Base-by-base conservation (phyloP, 1,140 invertebrate species). In the Zaprionus inermis region DNA sequence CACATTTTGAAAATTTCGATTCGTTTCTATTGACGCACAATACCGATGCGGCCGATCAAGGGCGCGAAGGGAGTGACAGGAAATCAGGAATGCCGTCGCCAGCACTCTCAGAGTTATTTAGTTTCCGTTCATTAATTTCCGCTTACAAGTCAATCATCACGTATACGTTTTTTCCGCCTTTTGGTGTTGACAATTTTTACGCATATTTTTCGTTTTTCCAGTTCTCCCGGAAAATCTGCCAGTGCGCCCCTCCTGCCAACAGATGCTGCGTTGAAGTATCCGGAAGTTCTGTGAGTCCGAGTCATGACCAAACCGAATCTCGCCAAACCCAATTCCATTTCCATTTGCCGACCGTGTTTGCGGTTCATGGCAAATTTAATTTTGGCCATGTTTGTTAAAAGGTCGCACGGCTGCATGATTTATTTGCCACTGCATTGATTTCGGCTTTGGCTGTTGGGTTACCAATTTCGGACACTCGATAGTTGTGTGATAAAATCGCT, bases 101-200 rank as follows among this genome's bases (percentile, higher is more conserved):
- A 36, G 14, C 65, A 65, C 24, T 72, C 24, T 61, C 24, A 69
- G 65, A 56, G 55, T 73, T 78, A 83, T 86, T 79, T 83, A 89
- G 79, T 89, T 86, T 86, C 83, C 83, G 77, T 83, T 80, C 79
- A 89, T 86, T 86, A 86, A 89, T 86, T 86, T 86, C 83, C 83
- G 79, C 57, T 86, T 77, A 79, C 84, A 83, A 75, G 77, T 86
- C 84, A 88, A 86, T 86, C 84, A 80, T 77, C 66, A 66, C 54
- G 58, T 73, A 3, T 57, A 34, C 12, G 20, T 36, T n/a, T 34
- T 14, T 11, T 44, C 2, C 41, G 12, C 34, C 34, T 55, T 71
- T 72, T 59, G 20, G 18, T 18, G 54, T 38, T 55, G 73, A 69
- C 77, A 71, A 77, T 84, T 85, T 82, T 73, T 72, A 44, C 56